Evolutionary conservation across 2,888 invertebrate genomes (phyloP).

Genomic region (Polyommatus iphigenia): DNA sequence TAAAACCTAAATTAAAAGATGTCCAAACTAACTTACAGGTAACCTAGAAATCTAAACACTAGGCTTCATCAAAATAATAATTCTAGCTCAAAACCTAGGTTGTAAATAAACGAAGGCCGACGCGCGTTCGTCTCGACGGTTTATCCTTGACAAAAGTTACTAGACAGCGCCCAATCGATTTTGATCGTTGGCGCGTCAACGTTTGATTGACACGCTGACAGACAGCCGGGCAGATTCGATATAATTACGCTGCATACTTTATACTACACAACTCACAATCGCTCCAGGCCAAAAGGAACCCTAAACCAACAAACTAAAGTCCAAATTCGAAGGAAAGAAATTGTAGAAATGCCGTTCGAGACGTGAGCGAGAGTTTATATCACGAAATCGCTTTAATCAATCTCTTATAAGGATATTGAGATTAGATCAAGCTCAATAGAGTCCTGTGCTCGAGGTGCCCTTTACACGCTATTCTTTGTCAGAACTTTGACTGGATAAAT

Average conservation of each 20-base stretch:
- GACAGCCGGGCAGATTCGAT: conserved; percentile 71
- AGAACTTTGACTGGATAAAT: background rate
- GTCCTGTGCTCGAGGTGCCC: conserved; percentile 27
- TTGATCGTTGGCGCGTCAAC: conserved; percentile 47
- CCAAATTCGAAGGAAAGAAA: background rate
- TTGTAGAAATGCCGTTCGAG: conserved; percentile 24
- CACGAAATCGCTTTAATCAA: conserved; percentile 42
- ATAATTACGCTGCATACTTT: conserved; percentile 77
- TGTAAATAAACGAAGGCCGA: background rate
- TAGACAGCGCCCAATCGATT: conserved; percentile 44
- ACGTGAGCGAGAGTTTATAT: conserved; percentile 39
- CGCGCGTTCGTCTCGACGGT: background rate
- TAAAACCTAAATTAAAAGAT: no score
- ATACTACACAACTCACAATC: conserved; percentile 46
- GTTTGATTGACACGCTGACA: conserved; percentile 69
- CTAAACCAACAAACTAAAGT: conserved; percentile 22
- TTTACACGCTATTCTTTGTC: background rate
- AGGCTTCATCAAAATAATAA: background rate
- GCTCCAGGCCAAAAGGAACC: background rate
- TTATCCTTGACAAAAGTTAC: conserved; percentile 30
- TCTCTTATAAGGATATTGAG: conserved; percentile 39
- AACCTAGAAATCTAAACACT: no score
- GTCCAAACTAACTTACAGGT: no score
- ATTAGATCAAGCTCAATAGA: conserved; percentile 21
- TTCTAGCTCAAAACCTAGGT: background rate